phyloP scores from a whole-genome alignment of 2,113 vertebrate genomes.

The Hiodon alosoides region DNA sequence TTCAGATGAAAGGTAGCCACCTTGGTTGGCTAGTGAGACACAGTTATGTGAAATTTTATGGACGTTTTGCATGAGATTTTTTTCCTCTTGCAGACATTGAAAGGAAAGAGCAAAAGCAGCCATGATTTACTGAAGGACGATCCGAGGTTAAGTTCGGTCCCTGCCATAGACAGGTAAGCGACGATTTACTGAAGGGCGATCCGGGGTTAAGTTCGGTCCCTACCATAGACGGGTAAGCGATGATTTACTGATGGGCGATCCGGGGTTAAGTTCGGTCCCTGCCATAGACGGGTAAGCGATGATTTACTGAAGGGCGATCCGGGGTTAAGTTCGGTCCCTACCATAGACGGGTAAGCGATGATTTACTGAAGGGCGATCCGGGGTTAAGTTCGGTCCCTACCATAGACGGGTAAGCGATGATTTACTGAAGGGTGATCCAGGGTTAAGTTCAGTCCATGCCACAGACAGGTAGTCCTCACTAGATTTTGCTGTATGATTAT shows the following conservation, averaged over 20 bases:
- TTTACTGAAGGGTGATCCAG: slow-evolving; percentile 88
- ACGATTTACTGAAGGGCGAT: slow-evolving; percentile 90
- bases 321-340: slow-evolving; percentile 85
- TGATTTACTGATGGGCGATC: slow-evolving; percentile 90
- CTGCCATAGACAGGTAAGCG: slow-evolving; percentile 87
- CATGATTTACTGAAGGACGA: slow-evolving; percentile 94
- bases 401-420: slow-evolving; percentile 90
- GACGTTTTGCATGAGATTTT: not conserved
- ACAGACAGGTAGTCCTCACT: slow-evolving; percentile 35
- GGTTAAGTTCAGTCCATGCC: slow-evolving; percentile 84
- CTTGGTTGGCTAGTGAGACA: not conserved
- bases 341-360: slow-evolving; percentile 87
- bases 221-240: slow-evolving; percentile 87
- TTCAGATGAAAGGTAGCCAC: too few relatives aligned
- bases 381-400: slow-evolving; percentile 86
- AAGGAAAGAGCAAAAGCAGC: slow-evolving; percentile 97
- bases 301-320: slow-evolving; percentile 94
- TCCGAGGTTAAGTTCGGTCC: slow-evolving; percentile 85
- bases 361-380: slow-evolving; percentile 90
- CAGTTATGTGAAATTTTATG: not conserved
- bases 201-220: slow-evolving; percentile 87
- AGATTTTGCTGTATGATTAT: too few relatives aligned
- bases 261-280: slow-evolving; percentile 84
- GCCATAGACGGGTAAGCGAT: slow-evolving; percentile 71
- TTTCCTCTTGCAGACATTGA: slow-evolving; percentile 72